Evolutionary conservation across 1,140 invertebrate species (phyloP).

Genomic region (Spodoptera frugiperda): DNA sequence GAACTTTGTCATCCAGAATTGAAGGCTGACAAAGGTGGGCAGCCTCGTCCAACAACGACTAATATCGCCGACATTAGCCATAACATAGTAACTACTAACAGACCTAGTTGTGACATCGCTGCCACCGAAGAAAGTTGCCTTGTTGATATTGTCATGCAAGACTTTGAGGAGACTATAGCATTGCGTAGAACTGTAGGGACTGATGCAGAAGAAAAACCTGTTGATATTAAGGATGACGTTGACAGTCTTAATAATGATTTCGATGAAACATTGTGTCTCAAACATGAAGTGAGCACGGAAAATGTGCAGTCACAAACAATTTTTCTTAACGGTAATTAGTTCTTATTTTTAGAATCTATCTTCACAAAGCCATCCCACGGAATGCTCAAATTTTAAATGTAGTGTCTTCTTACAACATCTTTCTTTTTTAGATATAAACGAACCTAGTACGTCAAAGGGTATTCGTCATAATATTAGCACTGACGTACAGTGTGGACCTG

Average conservation of each 20-base stretch:
- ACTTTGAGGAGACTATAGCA: conserved; percentile 67
- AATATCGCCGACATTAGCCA: neutral
- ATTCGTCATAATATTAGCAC: conserved; percentile 67
- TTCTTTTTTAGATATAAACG: conserved; percentile 74
- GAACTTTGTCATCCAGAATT: conserved; percentile 64
- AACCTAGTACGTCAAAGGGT: conserved; percentile 81
- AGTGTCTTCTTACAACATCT: neutral
- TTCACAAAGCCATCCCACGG: too few relatives aligned
- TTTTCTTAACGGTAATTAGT: conserved; percentile 72
- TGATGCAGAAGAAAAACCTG: conserved; percentile 51
- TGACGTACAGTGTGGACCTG: conserved; percentile 80
- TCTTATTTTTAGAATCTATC: conserved; percentile 10
- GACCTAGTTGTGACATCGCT: conserved; percentile 51
- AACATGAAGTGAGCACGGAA: conserved; percentile 50
- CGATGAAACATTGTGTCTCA: conserved; percentile 57
- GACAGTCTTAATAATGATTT: conserved; percentile 61
- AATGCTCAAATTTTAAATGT: too few relatives aligned
- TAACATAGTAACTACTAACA: conserved; percentile 3
- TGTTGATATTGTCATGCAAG: conserved; percentile 69
- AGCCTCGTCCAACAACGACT: neutral
- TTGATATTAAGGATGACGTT: conserved; percentile 53
- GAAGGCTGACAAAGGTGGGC: conserved; percentile 31
- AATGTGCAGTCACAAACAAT: conserved; percentile 65
- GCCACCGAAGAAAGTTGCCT: conserved; percentile 66
- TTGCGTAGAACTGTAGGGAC: conserved; percentile 67